phyloP scores from a whole-genome alignment of 1,140 invertebrate species.

The Arion vulgaris region DNA sequence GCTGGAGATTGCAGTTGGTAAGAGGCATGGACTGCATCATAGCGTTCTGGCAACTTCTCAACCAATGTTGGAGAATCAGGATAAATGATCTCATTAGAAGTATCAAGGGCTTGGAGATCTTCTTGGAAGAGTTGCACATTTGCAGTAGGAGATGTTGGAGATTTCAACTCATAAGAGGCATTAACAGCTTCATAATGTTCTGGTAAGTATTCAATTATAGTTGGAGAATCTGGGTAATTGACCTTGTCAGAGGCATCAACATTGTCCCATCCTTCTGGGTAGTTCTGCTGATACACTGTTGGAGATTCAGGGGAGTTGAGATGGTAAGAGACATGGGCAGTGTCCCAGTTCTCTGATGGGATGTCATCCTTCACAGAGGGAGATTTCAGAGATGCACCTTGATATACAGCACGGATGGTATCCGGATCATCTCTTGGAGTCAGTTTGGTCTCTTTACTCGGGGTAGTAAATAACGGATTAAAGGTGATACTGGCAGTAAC shows the following conservation, averaged over 20 bases:
- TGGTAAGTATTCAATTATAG: not conserved
- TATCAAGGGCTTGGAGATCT: not conserved
- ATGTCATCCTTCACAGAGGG: not conserved
- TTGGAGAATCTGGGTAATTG: not conserved
- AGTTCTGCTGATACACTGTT: too few species aligned
- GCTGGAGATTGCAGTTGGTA: not conserved
- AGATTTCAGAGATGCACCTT: not conserved
- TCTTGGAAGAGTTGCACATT: not conserved
- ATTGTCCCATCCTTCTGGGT: not conserved
- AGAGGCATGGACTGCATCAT: not conserved
- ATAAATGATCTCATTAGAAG: slow-evolving; percentile 18
- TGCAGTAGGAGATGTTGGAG: not conserved
- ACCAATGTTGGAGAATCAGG: not conserved
- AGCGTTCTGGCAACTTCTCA: not conserved
- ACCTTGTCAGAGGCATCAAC: not conserved
- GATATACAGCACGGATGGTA: not conserved
- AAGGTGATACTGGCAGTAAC: not conserved
- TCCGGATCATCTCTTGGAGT: not conserved
- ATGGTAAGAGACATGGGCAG: not conserved
- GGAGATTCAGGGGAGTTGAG: not conserved
- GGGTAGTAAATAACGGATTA: not conserved
- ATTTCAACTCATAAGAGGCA: not conserved
- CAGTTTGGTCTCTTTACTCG: not conserved
- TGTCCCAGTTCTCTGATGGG: not conserved
- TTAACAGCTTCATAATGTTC: not conserved